These are phyloP conservation scores for Aphodius granarius DNA, from an alignment of 2,888 invertebrate species.

Conservation along the genomic window DNA sequence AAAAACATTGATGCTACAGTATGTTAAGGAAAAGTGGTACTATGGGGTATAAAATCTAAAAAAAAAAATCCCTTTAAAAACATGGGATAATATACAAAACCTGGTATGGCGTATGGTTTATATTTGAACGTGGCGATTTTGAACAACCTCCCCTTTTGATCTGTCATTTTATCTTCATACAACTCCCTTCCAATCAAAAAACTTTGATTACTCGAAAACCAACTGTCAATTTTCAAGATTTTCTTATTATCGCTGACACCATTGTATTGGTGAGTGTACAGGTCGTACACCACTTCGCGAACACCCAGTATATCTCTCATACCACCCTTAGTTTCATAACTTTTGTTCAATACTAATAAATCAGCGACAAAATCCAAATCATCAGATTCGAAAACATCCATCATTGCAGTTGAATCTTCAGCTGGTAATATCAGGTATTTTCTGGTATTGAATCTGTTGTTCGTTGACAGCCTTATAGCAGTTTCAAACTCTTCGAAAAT, in stretches of 20 bases:
- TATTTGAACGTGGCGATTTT: constrained; percentile 62
- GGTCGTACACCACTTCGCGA: not conserved
- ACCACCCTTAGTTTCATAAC: not conserved
- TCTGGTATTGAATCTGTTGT: constrained; percentile 13
- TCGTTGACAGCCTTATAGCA: not conserved
- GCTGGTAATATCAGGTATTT: constrained; percentile 1
- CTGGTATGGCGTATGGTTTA: constrained; percentile 59
- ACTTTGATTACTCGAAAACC: constrained; percentile 35
- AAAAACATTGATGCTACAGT: too few species aligned
- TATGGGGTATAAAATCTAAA: too few species aligned
- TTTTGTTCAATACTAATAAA: not conserved
- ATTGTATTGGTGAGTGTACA: constrained; percentile 19
- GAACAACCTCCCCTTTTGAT: constrained; percentile 47
- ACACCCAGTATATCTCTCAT: not conserved
- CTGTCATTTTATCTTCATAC: constrained; percentile 38
- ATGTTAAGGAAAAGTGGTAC: too few species aligned
- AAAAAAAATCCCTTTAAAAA: too few species aligned
- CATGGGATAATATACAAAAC: constrained; percentile 30
- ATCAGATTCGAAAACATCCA: not conserved
- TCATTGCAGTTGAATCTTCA: not conserved
- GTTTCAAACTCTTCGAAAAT: constrained; percentile 11
- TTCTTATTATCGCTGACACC: not conserved
- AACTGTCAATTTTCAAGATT: constrained; percentile 32
- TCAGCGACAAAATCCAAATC: constrained; percentile 1
- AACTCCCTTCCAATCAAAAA: constrained; percentile 33